Conservation (phyloP, 2,888 invertebrate species). For the Folsomia manolachei region DNA sequence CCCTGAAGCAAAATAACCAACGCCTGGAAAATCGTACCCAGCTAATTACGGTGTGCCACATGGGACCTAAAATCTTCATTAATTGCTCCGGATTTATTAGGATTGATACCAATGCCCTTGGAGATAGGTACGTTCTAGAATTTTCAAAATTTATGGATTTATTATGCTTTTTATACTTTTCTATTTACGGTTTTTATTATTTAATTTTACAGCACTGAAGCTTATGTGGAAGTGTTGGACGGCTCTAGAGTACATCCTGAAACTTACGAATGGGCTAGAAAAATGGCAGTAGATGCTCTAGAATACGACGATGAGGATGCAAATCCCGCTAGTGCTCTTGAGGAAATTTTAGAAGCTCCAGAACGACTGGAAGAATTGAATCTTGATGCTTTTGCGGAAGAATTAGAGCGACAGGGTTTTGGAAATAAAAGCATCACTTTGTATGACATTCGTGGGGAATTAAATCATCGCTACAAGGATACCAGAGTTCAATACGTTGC, state of each 20-base stretch:
- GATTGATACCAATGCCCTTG: slow-evolving; percentile 93
- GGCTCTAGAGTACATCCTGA: slow-evolving; percentile 98
- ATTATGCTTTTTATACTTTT: no score
- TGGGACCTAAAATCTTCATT: slow-evolving; percentile 98
- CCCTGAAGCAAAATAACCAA: slow-evolving; percentile 85
- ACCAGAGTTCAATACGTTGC: slow-evolving; percentile 73
- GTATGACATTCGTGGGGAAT: slow-evolving; percentile 93
- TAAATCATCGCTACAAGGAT: slow-evolving; percentile 91
- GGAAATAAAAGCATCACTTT: slow-evolving; percentile 89
- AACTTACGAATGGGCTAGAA: slow-evolving; percentile 99
- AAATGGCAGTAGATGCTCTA: slow-evolving; percentile 99
- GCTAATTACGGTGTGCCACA: slow-evolving; percentile 88
- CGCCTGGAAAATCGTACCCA: slow-evolving; percentile 91
- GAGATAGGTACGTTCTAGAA: slow-evolving; percentile 66
- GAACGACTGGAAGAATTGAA: slow-evolving; percentile 92
- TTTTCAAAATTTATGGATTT: slow-evolving; percentile 8
- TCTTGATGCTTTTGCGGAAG: slow-evolving; percentile 96
- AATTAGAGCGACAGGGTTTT: slow-evolving; percentile 84
- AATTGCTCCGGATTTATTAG: slow-evolving; percentile 99
- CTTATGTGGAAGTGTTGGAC: slow-evolving; percentile 92
- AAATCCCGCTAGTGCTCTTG: slow-evolving; percentile 68
- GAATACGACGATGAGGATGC: slow-evolving; percentile 97
- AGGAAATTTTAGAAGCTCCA: slow-evolving; percentile 94
- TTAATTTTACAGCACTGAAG: slow-evolving; percentile 67
- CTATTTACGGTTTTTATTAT: no score